Evolutionary conservation across 2,113 vertebrate genomes (phyloP), one percentile per base, ranked within the genome.

Genomic region (Fulmarus glacialis): DNA sequence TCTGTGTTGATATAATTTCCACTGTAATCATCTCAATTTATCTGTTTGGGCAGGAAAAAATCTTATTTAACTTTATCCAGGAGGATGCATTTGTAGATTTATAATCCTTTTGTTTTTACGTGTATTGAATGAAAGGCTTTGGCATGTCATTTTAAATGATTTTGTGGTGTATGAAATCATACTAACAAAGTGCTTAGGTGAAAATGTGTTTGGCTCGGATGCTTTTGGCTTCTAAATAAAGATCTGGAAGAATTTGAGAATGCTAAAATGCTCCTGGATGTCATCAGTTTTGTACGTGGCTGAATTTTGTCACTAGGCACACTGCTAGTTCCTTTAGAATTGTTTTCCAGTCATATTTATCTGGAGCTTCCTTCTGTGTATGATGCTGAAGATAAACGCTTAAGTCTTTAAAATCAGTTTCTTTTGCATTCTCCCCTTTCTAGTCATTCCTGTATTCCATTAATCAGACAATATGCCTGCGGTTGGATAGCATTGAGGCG

Each of bases 401-500:
- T 5, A 40, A 71, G 48, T 48, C 68, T 67, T 80, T 96, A 63
- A 96, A 91, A 30, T 40, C 11, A 27, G 16, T 47, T 92, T 62
- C 24, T 64, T 45, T 56, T 71, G 26, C 48, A 11, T 50, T 64
- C 50, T 90, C 71, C 96, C 34, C 45, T 74, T 93, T 83, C 9
- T 92, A 99, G 99, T 99, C 99, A 1, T 98, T 99, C 97, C 98
- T 99, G 90, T 98, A 99, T 67, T 99, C 99, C 95, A 99, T 99
- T 90, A 99, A 99, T 89, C 98, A 99, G 96, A 99, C 99, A 7
- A 99, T 99, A 96, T 99, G 98, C 95, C 98, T 99, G 93, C 98
- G 99, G n/a, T 68, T 99, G 97, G 99, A 99, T 89, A 99, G 98
- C 97, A 99, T 99, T 23, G 99, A 99, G 95, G 98, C 99, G 29